Evolutionary conservation across 1,140 invertebrate species (phyloP).

Genomic region (Eciton burchellii): DNA sequence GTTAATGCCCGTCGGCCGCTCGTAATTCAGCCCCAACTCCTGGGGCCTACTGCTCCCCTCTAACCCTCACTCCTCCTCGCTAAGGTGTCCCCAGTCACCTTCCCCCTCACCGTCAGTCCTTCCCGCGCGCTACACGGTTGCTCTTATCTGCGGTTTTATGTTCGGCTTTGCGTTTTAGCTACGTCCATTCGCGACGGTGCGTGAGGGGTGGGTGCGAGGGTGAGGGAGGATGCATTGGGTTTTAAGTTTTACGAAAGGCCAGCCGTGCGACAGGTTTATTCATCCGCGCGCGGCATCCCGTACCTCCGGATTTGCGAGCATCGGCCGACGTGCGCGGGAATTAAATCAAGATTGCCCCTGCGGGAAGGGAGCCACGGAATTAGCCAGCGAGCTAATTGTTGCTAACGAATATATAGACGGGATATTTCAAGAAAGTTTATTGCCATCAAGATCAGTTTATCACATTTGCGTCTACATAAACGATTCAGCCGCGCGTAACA

Average conservation of each 20-base stretch:
- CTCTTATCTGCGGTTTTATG: conserved; percentile 82
- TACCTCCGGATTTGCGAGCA: conserved; percentile 71
- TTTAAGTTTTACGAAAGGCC: conserved; percentile 72
- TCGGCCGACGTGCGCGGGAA: conserved; percentile 28
- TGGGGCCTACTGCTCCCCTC: conserved; percentile 48
- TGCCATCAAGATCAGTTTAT: conserved; percentile 2
- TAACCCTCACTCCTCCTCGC: conserved; percentile 51
- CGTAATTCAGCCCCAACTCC: conserved; percentile 77
- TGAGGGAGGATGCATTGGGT: conserved; percentile 50
- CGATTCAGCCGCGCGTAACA: background rate
- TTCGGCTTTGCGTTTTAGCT: conserved; percentile 80
- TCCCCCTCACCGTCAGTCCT: conserved; percentile 47
- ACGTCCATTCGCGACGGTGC: conserved; percentile 69
- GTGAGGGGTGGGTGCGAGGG: background rate
- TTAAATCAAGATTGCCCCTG: conserved; percentile 12
- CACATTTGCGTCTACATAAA: background rate
- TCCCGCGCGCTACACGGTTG: conserved; percentile 71
- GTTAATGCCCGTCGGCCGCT: conserved; percentile 80
- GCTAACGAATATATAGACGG: background rate
- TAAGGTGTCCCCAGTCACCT: conserved; percentile 25
- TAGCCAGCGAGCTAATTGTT: background rate
- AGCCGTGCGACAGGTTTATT: conserved; percentile 73
- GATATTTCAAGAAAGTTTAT: background rate
- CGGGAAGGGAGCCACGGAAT: background rate
- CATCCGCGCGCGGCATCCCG: conserved; percentile 65